Evolutionary conservation across 2,888 invertebrate species (phyloP).

Genomic region (Ceratothoa steindachneri): DNA sequence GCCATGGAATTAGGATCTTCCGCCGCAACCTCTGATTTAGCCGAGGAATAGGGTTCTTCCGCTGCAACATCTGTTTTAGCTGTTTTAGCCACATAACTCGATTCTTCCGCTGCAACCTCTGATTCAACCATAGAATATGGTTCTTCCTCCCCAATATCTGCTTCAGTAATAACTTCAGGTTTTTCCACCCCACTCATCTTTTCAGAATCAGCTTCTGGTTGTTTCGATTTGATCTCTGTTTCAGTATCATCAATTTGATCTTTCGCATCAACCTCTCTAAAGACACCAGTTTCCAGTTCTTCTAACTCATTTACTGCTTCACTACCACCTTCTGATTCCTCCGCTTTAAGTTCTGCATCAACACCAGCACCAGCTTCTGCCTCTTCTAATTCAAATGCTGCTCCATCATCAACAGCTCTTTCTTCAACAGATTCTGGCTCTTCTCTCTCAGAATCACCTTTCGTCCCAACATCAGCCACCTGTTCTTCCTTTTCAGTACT

Average conservation of each 20-base stretch:
- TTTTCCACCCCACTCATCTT: background rate
- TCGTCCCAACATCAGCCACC: background rate
- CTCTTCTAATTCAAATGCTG: background rate
- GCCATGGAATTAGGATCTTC: background rate
- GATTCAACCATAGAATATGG: background rate
- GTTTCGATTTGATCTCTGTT: background rate
- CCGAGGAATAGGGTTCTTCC: too few relatives aligned
- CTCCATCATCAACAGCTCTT: background rate
- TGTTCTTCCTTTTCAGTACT: background rate
- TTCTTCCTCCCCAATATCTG: background rate
- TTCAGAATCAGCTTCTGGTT: too few relatives aligned
- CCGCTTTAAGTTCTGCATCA: background rate
- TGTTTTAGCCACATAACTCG: too few relatives aligned
- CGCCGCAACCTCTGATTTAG: too few relatives aligned
- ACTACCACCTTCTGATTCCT: background rate
- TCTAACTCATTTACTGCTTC: too few relatives aligned
- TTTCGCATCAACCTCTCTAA: too few relatives aligned
- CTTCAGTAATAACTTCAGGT: too few relatives aligned
- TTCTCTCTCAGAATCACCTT: background rate
- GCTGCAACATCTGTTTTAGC: too few relatives aligned
- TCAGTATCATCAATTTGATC: background rate
- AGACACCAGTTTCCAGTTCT: background rate
- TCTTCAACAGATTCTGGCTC: slow-evolving; percentile 2
- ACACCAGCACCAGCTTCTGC: background rate
- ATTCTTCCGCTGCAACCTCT: too few relatives aligned